Evolutionary conservation across 2,888 invertebrate species (phyloP).

Genomic region (Drosophila dives): DNA sequence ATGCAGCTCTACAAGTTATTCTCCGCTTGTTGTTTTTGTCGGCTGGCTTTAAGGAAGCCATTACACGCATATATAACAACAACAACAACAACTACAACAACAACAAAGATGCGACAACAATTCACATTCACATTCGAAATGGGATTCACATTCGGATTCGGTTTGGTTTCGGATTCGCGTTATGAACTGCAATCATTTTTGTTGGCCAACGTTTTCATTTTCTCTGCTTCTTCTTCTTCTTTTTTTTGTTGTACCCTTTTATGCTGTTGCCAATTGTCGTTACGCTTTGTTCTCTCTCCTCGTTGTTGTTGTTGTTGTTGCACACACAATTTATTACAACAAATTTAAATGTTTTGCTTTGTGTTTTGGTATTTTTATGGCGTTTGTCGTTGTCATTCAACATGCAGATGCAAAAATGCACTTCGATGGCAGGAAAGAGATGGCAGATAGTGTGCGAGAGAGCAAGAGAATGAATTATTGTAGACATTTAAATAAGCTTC

Average conservation of each 20-base stretch:
- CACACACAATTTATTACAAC: slow-evolving; percentile 78
- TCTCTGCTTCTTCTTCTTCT: not conserved
- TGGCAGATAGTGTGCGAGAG: not conserved
- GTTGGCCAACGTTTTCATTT: slow-evolving; percentile 38
- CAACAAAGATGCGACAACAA: slow-evolving; percentile 42
- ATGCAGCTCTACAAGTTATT: slow-evolving; percentile 46
- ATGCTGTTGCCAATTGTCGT: slow-evolving; percentile 46
- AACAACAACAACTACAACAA: slow-evolving; percentile 18
- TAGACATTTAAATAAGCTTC: no score
- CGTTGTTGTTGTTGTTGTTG: slow-evolving; percentile 27
- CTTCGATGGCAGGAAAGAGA: no score
- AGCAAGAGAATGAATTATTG: not conserved
- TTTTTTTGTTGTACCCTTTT: slow-evolving; percentile 19
- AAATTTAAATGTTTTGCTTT: slow-evolving; percentile 78
- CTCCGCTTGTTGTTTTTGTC: slow-evolving; percentile 35
- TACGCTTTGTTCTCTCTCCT: slow-evolving; percentile 57
- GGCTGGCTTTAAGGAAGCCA: slow-evolving; percentile 76
- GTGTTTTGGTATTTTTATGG: slow-evolving; percentile 73
- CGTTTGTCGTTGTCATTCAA: slow-evolving; percentile 46
- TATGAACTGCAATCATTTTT: slow-evolving; percentile 73
- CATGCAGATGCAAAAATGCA: slow-evolving; percentile 39
- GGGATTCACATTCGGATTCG: slow-evolving; percentile 26
- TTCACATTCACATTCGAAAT: slow-evolving; percentile 55
- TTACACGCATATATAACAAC: slow-evolving; percentile 74
- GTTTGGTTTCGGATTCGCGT: slow-evolving; percentile 42